Percentiles rank a stretch among this genome's conserved stretches.
Conservation (phyloP, 2,113 vertebrate species). For the Tympanuchus pallidicinctus region DNA sequence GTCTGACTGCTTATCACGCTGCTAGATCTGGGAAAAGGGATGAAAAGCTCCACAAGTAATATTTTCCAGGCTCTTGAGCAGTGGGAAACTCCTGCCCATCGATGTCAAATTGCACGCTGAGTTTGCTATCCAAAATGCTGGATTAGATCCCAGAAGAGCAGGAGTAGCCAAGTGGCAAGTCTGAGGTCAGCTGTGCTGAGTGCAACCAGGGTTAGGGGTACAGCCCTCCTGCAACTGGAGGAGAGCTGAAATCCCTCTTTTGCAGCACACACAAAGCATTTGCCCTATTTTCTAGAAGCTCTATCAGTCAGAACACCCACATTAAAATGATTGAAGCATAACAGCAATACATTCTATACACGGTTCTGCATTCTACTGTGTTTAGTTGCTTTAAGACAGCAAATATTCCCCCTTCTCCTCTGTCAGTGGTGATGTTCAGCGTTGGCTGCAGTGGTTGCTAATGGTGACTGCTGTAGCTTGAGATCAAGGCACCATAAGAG, state of each 20-base stretch:
- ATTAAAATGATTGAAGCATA: background rate
- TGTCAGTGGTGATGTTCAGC: background rate
- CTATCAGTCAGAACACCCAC: background rate
- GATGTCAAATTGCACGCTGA: background rate
- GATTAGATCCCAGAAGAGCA: background rate
- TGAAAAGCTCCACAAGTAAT: background rate
- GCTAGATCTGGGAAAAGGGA: background rate
- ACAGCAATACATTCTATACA: background rate
- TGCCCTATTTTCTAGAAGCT: background rate
- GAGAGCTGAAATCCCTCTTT: background rate
- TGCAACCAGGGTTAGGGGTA: background rate
- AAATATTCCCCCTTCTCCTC: background rate
- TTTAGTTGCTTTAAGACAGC: background rate
- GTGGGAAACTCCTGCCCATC: background rate
- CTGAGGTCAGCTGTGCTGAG: background rate
- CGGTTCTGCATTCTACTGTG: background rate
- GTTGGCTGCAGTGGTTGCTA: background rate
- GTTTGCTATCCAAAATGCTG: background rate
- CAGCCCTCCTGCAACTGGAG: accelerated
- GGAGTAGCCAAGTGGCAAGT: background rate
- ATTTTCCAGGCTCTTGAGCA: background rate
- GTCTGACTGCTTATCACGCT: background rate
- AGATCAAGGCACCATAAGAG: background rate
- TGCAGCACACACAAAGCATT: background rate
- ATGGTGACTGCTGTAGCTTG: background rate